phyloP scores from a whole-genome alignment of 2,113 vertebrate genomes.

The Bubo bubo region DNA sequence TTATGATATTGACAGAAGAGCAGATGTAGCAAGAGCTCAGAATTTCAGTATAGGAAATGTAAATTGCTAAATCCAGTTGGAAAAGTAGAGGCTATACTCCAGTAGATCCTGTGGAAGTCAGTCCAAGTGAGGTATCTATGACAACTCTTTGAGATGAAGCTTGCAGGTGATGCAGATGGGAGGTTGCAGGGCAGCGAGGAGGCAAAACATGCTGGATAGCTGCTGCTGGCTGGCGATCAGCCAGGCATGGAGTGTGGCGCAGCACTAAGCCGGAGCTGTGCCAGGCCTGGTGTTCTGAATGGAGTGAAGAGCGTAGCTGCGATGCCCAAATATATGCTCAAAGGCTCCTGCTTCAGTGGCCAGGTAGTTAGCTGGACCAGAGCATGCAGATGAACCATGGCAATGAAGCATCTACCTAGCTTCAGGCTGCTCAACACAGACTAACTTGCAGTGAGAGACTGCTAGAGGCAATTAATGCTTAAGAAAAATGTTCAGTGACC shows the following conservation, averaged over 20 bases:
- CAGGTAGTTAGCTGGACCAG: neutral
- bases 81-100: neutral
- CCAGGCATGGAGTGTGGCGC: accelerated
- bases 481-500: neutral
- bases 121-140: neutral
- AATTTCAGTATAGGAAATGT: neutral
- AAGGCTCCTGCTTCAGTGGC: neutral
- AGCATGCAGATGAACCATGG: neutral
- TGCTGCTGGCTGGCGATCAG: neutral
- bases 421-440: neutral
- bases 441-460: neutral
- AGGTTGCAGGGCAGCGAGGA: neutral
- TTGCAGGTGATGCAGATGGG: neutral
- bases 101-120: neutral
- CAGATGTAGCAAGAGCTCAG: neutral
- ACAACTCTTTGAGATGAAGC: neutral
- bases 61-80: neutral
- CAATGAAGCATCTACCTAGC: neutral
- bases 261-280: neutral
- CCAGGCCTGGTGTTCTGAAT: neutral
- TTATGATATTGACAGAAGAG: neutral
- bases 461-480: neutral
- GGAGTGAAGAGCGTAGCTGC: accelerated
- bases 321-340: neutral
- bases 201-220: neutral